Base-by-base conservation (phyloP, 2,797 vertebrate species). In the Bovichtus variegatus region DNA sequence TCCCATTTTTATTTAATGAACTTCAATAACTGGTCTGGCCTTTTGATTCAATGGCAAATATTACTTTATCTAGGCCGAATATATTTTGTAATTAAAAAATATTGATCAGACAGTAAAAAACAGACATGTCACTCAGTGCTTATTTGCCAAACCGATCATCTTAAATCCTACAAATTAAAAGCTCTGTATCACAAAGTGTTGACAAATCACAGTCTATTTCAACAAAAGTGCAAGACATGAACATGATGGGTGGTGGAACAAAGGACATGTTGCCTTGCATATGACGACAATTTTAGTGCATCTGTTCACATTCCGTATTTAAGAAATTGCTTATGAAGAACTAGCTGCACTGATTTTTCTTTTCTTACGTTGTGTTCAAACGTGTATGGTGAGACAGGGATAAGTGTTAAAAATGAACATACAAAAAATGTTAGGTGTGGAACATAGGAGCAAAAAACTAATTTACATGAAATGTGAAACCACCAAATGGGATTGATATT, bases 171-270 rank as follows among this genome's bases (percentile, higher is more conserved):
- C 55, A 55, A 62, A 57, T 9, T 71, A 27, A 58, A 71, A 43
- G 16, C 12, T 59, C 12, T 13, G n/a, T 44, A 51, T 54, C 27
- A 51, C 34, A 76, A 57, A 46, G 43, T 50, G 21, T 34, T 50
- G 25, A 66, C 44, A 44, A n/a, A 7, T 64, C 16, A 67, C 19
- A 53, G n/a, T 50, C 34, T 43, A 21, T 18, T 47, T 36, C 16
- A 70, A 73, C 64, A 55, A 40, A 72, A 69, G 68, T 41, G 60
- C 76, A 64, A 46, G 49, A 78, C 64, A 78, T 49, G 27, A 61
- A 81, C 57, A 78, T 47, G 51, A 62, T 55, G 59, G 31, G 16
- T 9, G 8, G 23, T 15, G 29, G 38, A 76, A 38, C 12, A 27
- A 64, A 47, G 69, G 6, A 23, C 3, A 5, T 1, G 13, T 10